A percentile compares a stretch with the other conserved stretches of the same genome.
Conservation (phyloP, 2,888 invertebrate species). For the Timema podura region DNA sequence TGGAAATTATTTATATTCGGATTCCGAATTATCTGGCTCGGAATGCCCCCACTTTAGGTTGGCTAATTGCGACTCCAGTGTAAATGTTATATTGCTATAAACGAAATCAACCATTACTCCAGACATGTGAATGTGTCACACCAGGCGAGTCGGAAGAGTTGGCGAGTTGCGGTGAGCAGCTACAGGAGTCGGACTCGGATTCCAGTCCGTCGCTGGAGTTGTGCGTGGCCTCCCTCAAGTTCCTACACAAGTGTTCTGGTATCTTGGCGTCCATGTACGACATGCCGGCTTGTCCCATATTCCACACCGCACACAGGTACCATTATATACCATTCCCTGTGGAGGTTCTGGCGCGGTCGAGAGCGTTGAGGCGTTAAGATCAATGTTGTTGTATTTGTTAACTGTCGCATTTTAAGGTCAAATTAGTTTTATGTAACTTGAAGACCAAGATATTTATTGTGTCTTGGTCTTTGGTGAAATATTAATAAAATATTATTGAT, state of each 20-base stretch:
- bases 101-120: background rate
- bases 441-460: too few species aligned
- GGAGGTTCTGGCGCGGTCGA: too few species aligned
- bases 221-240: constrained; percentile 75
- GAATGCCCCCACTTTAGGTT: too few species aligned
- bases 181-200: constrained; percentile 11
- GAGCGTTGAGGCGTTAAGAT: too few species aligned
- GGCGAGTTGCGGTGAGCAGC: background rate
- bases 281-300: constrained; percentile 92
- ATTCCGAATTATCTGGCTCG: too few species aligned
- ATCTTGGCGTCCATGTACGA: constrained; percentile 89
- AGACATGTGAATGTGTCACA: background rate
- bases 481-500: too few species aligned
- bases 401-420: too few species aligned
- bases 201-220: constrained; percentile 45
- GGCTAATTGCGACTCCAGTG: background rate
- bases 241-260: constrained; percentile 79
- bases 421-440: too few species aligned
- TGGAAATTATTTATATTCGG: too few species aligned
- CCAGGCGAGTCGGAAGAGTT: constrained; percentile 29
- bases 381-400: too few species aligned
- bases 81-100: background rate
- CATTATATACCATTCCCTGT: too few species aligned
- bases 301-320: constrained; percentile 73
- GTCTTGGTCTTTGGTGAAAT: too few species aligned